These are phyloP conservation scores for Leguminivora glycinivorella DNA, from an alignment of 1,140 invertebrate genomes.

Conservation along the genomic window DNA sequence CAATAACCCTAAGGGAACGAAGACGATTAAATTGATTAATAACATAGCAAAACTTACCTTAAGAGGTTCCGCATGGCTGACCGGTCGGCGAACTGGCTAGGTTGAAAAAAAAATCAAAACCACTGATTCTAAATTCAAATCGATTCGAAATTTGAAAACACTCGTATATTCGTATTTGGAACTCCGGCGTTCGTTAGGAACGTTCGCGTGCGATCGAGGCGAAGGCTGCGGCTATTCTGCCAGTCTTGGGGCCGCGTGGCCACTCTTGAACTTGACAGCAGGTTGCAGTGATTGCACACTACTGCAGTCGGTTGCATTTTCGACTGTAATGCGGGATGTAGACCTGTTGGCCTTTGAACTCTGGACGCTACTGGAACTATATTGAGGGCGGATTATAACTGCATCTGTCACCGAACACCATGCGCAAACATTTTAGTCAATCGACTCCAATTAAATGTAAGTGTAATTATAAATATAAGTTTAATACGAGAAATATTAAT, in stretches of 20 bases:
- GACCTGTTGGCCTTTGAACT: constrained; percentile 10
- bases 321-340: constrained; percentile 31
- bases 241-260: constrained; percentile 41
- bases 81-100: constrained; percentile 40
- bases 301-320: constrained; percentile 54
- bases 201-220: constrained; percentile 53
- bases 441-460: too few species aligned
- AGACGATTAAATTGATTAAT: constrained; percentile 28
- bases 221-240: constrained; percentile 62
- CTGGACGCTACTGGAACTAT: not conserved
- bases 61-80: constrained; percentile 65
- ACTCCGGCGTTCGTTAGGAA: constrained; percentile 32
- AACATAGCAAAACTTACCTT: constrained; percentile 51
- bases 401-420: not conserved
- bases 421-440: not conserved
- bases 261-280: constrained; percentile 69
- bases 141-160: constrained; percentile 44
- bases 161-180: constrained; percentile 42
- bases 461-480: too few species aligned
- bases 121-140: constrained; percentile 49
- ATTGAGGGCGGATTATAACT: not conserved
- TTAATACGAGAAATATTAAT: too few species aligned
- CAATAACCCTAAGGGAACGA: constrained; percentile 39
- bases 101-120: constrained; percentile 39
- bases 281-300: constrained; percentile 63